Evolutionary conservation across 2,113 vertebrate genomes (phyloP).

Genomic region (Paraplagusia blochii): DNA sequence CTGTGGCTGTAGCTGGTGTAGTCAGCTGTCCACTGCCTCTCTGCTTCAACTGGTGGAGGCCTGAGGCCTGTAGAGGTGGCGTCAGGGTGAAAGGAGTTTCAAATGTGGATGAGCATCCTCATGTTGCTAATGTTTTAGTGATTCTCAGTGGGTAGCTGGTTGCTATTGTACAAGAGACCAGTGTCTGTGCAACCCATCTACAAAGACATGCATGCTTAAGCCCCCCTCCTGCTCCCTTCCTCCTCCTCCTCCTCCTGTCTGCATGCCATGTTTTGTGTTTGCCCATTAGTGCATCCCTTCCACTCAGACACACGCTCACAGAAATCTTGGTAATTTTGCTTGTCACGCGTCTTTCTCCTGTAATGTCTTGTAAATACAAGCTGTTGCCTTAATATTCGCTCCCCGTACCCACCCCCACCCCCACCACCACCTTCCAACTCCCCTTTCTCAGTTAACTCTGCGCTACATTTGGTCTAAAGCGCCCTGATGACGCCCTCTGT

Average conservation of each 20-base stretch:
- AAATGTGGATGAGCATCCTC: slow-evolving; percentile 49
- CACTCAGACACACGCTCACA: slow-evolving; percentile 22
- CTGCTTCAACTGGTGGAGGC: slow-evolving; percentile 21
- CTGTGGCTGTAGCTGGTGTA: slow-evolving; percentile 43
- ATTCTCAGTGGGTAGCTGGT: slow-evolving; percentile 47
- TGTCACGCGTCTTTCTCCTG: slow-evolving; percentile 19
- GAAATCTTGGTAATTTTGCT: slow-evolving; percentile 15
- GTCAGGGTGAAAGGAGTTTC: slow-evolving; percentile 19
- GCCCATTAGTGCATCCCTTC: slow-evolving; percentile 28
- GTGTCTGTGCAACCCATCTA: neutral
- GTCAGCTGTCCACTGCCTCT: slow-evolving; percentile 53
- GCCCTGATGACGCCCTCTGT: slow-evolving; percentile 59
- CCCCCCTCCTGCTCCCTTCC: neutral
- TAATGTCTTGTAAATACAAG: slow-evolving; percentile 3
- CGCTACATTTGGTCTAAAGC: slow-evolving; percentile 38
- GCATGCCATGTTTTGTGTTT: slow-evolving; percentile 56
- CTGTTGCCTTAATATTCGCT: neutral
- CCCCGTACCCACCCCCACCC: slow-evolving; percentile 18
- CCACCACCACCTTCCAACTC: slow-evolving; percentile 2
- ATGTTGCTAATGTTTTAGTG: slow-evolving; percentile 31
- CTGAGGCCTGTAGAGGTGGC: slow-evolving; percentile 2
- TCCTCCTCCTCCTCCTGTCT: slow-evolving; percentile 2
- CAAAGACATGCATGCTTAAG: slow-evolving; percentile 10
- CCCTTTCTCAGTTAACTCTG: slow-evolving; percentile 8
- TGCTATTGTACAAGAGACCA: slow-evolving; percentile 50